Conservation (phyloP, 2,113 vertebrate species). For the Oophaga pumilio region DNA sequence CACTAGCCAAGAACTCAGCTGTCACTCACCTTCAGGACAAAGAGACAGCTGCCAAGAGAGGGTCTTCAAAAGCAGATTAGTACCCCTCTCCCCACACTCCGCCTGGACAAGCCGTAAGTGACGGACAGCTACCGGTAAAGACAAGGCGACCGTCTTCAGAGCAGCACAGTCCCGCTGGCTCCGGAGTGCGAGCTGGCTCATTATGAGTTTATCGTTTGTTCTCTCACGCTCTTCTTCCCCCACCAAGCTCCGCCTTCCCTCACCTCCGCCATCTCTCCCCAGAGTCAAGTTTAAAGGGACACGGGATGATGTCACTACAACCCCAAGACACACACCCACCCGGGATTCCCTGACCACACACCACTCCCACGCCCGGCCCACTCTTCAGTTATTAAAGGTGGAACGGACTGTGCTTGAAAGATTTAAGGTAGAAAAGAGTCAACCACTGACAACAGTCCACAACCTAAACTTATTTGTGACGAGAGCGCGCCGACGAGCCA, state of each 20-base stretch:
- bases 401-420: background rate
- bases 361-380: conserved; percentile 45
- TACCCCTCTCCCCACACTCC: background rate
- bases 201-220: background rate
- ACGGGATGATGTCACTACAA: conserved; percentile 36
- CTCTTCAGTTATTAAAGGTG: background rate
- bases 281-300: conserved; percentile 51
- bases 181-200: background rate
- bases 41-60: conserved; percentile 19
- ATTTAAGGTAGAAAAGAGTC: background rate
- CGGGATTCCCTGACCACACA: conserved; percentile 49
- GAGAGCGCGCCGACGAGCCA: no score
- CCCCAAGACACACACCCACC: conserved; percentile 8
- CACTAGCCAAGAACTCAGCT: background rate
- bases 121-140: background rate
- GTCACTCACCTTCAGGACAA: conserved; percentile 44
- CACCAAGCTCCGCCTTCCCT: conserved; percentile 7
- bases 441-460: background rate
- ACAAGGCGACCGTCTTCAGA: background rate
- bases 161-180: background rate
- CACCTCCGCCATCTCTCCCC: conserved; percentile 31
- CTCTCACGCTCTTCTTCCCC: conserved; percentile 38
- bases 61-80: background rate
- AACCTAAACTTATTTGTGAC: background rate
- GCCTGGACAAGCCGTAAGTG: background rate